phyloP scores from a whole-genome alignment of 1,140 invertebrate genomes.

The Drosophila malerkotliana region DNA sequence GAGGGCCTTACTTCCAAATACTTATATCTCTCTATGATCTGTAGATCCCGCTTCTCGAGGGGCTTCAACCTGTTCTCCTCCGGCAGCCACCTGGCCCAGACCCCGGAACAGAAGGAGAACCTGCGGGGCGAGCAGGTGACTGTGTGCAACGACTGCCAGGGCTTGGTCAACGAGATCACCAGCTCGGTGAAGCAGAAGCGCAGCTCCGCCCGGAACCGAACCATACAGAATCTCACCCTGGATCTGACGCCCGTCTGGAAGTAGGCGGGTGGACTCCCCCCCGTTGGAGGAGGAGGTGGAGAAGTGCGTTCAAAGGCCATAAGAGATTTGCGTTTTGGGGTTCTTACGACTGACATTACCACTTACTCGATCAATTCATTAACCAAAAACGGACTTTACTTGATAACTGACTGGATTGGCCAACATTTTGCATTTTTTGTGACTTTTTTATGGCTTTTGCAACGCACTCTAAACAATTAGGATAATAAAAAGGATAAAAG shows the following conservation, averaged over 20 bases:
- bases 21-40: not conserved
- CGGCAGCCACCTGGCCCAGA: constrained; percentile 81
- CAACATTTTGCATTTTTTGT: constrained; percentile 1
- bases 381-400: constrained; percentile 11
- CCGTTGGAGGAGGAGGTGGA: not conserved
- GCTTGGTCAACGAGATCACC: constrained; percentile 96
- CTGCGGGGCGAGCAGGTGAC: constrained; percentile 92
- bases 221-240: constrained; percentile 91
- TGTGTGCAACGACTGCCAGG: constrained; percentile 97
- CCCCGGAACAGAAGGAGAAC: constrained; percentile 85
- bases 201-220: constrained; percentile 90
- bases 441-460: constrained; percentile 26
- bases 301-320: constrained; percentile 26
- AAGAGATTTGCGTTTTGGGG: not conserved
- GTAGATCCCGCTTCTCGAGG: constrained; percentile 84
- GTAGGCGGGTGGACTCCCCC: constrained; percentile 26
- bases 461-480: constrained; percentile 8
- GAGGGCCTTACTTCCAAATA: not conserved
- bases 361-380: constrained; percentile 30
- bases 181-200: constrained; percentile 92
- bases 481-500: constrained; percentile 1
- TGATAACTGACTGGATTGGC: constrained; percentile 22
- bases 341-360: constrained; percentile 30
- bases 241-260: constrained; percentile 92
- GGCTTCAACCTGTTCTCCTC: constrained; percentile 84